Evolutionary conservation across 2,888 invertebrate genomes (phyloP).

Genomic region (Trachelus iudaicus): DNA sequence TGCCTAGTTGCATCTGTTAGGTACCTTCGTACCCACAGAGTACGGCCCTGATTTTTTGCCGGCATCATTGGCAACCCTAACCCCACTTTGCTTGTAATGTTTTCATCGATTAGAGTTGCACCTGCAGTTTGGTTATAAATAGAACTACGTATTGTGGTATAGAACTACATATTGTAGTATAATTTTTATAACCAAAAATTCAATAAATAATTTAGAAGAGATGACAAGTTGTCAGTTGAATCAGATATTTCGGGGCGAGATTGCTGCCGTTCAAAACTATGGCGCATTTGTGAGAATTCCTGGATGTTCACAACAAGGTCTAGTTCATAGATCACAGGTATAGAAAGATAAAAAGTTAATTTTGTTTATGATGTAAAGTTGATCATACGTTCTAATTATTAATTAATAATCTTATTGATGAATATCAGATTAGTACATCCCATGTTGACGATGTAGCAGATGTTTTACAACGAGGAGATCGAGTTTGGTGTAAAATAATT

Average conservation of each 20-base stretch:
- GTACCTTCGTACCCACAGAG: neutral
- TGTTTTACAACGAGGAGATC: conserved; percentile 60
- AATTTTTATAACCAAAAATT: neutral
- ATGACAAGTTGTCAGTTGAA: conserved; percentile 54
- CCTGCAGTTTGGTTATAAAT: neutral
- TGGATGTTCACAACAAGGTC: conserved; percentile 59
- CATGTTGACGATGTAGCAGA: conserved; percentile 62
- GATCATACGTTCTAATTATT: neutral
- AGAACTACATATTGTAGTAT: neutral
- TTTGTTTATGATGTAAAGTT: neutral
- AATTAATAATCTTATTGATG: neutral
- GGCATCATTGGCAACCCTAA: neutral
- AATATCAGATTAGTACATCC: conserved; percentile 53
- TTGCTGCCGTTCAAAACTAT: conserved; percentile 63
- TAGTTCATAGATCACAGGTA: conserved; percentile 62
- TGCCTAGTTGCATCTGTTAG: neutral
- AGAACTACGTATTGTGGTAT: neutral
- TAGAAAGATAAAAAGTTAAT: neutral
- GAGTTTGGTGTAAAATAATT: conserved; percentile 65
- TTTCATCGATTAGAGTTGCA: neutral
- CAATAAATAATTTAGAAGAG: neutral
- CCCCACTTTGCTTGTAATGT: neutral
- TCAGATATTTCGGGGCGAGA: conserved; percentile 60
- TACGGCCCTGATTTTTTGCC: neutral
- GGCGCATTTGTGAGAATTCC: conserved; percentile 65